Base-by-base conservation (phyloP, 1,140 invertebrate genomes). In the Chironomus tepperi region DNA sequence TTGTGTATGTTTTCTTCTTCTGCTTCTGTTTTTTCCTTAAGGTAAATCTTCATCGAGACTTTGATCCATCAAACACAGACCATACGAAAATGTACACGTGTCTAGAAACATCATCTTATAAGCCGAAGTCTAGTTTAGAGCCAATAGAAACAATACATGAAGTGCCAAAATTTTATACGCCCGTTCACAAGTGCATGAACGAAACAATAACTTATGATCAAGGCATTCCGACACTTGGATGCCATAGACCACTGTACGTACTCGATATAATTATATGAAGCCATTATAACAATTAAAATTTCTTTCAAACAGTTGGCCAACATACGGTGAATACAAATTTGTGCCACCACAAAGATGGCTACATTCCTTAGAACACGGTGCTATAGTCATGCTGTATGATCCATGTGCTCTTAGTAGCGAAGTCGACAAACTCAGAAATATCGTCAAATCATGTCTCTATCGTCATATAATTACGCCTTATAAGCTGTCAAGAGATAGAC, bases 361-460 rank as follows among this genome's bases (percentile, higher is more conserved):
- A 7, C 93, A 95, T 78, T 94, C 87, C 81, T 83, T 96, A 43
- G 93, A 95, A 87, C 93, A 96, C 82, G 94, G 94, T 74, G 89
- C 89, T 3, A 84, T 96, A 57, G 91, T 93, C 0, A 89, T 95
- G 87, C 81, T 96, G 8, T 95, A 95, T 79, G 93, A 97, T 86
- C 94, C 94, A 1, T 97, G 94, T 84, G 90, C 92, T 8, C 87
- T 92, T 83, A 84, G 83, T 1, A 76, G 83, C 6, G 86, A 92
- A 83, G 87, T 95, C 0, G 79, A 88, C 43, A 77, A 83, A 72
- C 82, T 96, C 74, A 88, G 86, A 79, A 80, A 83, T 67, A 75
- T 94, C 1, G 87, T 96, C 0, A 86, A 79, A 24, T 82, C 83
- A 1, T 97, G 94, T 81, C 79, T 95, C 0, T 88, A 90, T 76